A percentile compares a stretch with the other conserved stretches of the same genome.
These are phyloP conservation scores for Hermaeophaga mercurialis DNA, from an alignment of 2,888 invertebrate species.

Conservation along the genomic window DNA sequence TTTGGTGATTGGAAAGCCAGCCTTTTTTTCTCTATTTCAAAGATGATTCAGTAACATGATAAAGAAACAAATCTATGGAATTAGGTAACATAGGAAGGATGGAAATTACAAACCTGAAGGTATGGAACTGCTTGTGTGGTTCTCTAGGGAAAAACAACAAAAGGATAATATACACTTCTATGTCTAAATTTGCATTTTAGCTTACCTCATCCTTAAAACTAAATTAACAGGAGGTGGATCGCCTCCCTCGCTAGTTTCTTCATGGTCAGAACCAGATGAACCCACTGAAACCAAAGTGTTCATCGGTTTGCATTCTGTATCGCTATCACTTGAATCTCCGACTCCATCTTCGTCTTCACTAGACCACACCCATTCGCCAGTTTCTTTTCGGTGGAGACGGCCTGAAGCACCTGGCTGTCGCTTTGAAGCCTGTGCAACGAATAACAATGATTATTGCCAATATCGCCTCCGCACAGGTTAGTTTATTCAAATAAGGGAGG, in stretches of 20 bases:
- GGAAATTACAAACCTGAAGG: conserved; percentile 41
- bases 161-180: conserved; percentile 9
- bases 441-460: no score
- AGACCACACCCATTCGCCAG: conserved; percentile 99
- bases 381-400: conserved; percentile 88
- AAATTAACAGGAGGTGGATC: conserved; percentile 69
- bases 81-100: conserved; percentile 11
- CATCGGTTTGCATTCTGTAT: conserved; percentile 60
- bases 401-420: conserved; percentile 87
- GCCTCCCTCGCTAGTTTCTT: conserved; percentile 55
- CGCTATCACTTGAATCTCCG: conserved; percentile 64
- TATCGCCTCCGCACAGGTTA: no score
- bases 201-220: conserved; percentile 84
- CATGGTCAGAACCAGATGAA: conserved; percentile 57
- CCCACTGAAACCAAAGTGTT: conserved; percentile 56
- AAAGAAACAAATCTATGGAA: background rate
- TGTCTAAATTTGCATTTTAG: conserved; percentile 9
- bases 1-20: no score
- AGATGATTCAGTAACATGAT: no score
- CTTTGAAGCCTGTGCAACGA: conserved; percentile 64
- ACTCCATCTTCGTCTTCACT: conserved; percentile 84
- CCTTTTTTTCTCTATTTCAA: no score
- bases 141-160: conserved; percentile 39
- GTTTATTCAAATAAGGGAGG: no score
- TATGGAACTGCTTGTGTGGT: conserved; percentile 42